Percentiles rank a stretch among this genome's conserved stretches.
These are phyloP conservation scores for Hemiprocne comata DNA, from an alignment of 2,113 vertebrate genomes.

Conservation along the genomic window DNA sequence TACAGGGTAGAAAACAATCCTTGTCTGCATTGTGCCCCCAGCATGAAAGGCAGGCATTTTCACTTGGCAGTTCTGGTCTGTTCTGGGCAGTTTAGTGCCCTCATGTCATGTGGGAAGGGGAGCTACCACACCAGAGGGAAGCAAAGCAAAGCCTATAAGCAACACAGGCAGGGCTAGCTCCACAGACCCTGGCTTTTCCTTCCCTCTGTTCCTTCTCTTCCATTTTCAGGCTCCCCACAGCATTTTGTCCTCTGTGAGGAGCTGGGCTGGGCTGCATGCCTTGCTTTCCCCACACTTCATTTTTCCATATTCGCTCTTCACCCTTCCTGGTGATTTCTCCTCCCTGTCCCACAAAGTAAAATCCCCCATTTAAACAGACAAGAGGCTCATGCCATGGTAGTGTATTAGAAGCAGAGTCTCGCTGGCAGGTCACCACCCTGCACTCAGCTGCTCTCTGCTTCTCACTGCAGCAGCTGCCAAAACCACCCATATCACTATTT, in stretches of 20 bases:
- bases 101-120: accelerated
- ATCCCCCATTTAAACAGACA: background rate
- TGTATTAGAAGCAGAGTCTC: background rate
- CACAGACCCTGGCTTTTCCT: background rate
- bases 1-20: background rate
- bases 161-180: accelerated
- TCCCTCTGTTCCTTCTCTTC: background rate
- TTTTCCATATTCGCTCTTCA: background rate
- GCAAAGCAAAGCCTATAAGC: background rate
- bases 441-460: background rate
- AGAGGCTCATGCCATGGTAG: accelerated
- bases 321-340: background rate
- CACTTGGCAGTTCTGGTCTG: background rate
- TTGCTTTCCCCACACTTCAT: background rate
- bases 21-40: background rate
- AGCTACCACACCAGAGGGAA: no score
- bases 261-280: accelerated
- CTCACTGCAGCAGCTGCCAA: background rate
- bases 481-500: accelerated
- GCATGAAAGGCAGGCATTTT: background rate
- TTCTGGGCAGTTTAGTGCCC: background rate
- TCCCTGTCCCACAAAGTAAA: background rate
- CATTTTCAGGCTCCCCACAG: background rate
- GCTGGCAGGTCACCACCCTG: background rate
- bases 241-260: background rate